Evolutionary conservation across 2,113 vertebrate species (phyloP), one percentile per base, ranked within the genome.

Genomic region (Phocoena phocoena): DNA sequence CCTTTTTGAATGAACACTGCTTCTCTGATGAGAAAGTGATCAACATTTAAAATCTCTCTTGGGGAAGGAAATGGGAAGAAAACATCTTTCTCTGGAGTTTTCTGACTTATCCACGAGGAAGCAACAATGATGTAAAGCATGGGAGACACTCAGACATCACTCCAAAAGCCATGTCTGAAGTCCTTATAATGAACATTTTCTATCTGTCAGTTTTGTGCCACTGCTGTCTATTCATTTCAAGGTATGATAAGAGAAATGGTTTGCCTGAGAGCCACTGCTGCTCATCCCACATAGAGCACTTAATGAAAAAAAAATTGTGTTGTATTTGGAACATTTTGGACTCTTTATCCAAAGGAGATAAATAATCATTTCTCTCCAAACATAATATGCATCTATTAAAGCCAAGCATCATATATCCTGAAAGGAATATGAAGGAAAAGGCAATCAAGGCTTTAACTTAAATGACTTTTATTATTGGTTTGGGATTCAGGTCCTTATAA

Each of bases 251-350:
- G 31, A 97, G 84, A 67, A 33, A 63, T 47, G 3, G 47, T 55
- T 41, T 63, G 14, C 8, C 26, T 65, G 53, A 85, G 60, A 90
- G 33, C 23, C 41, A 60, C 9, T 63, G 38, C 38, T 13, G 6
- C 41, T 77, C 17, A 87, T 18, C 25, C 38, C 25, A 63, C 14
- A 31, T 1, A 71, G 21, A 95, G 3, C 36, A 53, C n/a, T 88
- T 63, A 50, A 60, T 60, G 44, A 96, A 82, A 96, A 88, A 87
- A n/a, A 14, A 67, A 71, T 70, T 2, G 5, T 88, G 50, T 55
- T 95, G 68, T 82, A 93, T 93, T 93, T 96, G 67, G 87, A 96
- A 92, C 4, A 44, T 90, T 97, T 95, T 88, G 31, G 68, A 41
- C 15, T 44, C 9, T 90, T 89, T 92, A 92, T 90, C 26, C 28